Conservation (phyloP, 1,140 invertebrate species). For the Eumaeus atala region DNA sequence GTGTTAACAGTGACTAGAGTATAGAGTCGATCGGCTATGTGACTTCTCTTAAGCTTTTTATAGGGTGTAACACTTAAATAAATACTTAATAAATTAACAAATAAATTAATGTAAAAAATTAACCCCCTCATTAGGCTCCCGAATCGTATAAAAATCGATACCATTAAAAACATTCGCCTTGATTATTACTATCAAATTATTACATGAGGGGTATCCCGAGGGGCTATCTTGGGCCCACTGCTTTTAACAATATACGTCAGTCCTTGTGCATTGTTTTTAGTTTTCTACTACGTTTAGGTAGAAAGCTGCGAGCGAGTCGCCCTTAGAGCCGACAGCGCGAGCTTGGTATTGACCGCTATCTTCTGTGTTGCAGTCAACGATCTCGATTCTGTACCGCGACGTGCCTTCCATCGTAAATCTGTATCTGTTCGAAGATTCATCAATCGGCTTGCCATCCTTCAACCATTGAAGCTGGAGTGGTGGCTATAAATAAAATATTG, state of each 20-base stretch:
- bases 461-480: constrained; percentile 84
- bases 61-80: constrained; percentile 65
- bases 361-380: constrained; percentile 82
- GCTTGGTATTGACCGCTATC: constrained; percentile 94
- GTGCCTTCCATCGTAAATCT: constrained; percentile 87
- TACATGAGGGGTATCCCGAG: constrained; percentile 36
- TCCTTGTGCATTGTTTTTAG: constrained; percentile 36
- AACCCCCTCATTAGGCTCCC: constrained; percentile 60
- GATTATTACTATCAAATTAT: constrained; percentile 26
- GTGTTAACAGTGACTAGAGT: constrained; percentile 65
- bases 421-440: constrained; percentile 85
- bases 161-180: constrained; percentile 40
- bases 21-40: constrained; percentile 43
- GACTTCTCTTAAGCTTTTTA: constrained; percentile 62
- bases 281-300: constrained; percentile 84
- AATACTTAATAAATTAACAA: constrained; percentile 66
- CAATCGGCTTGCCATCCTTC: constrained; percentile 91
- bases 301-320: constrained; percentile 87
- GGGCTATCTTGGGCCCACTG: constrained; percentile 32
- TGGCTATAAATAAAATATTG: constrained; percentile 41
- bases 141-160: constrained; percentile 65
- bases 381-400: constrained; percentile 84
- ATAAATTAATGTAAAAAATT: constrained; percentile 57
- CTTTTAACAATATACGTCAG: constrained; percentile 34
- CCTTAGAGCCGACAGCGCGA: constrained; percentile 88